A percentile compares a stretch with the other conserved stretches of the same genome.
phyloP scores from a whole-genome alignment of 2,113 vertebrate genomes.

The Trichechus manatus region DNA sequence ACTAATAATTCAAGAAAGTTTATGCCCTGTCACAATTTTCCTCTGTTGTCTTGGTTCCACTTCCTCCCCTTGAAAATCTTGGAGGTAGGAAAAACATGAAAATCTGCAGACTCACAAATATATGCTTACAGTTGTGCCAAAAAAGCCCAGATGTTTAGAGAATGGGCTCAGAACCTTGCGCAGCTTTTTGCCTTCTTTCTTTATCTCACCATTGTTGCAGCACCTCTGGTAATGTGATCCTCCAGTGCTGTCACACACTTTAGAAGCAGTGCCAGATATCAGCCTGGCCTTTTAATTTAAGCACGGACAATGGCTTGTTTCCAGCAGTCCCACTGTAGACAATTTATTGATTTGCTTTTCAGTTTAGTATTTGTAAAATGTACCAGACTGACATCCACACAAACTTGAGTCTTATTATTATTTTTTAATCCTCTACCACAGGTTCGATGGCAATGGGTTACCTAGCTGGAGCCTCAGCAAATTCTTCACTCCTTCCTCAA shows the following conservation, averaged over 20 bases:
- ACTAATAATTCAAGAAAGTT: background rate
- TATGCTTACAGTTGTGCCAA: background rate
- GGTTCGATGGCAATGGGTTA: too few relatives aligned
- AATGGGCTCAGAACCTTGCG: background rate
- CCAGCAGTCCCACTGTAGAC: background rate
- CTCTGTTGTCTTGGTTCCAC: background rate
- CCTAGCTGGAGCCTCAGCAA: background rate
- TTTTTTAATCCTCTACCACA: background rate
- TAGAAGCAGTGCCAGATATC: background rate
- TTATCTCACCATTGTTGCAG: background rate
- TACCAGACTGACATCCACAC: background rate
- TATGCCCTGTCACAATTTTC: background rate
- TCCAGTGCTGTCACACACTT: background rate
- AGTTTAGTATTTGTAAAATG: background rate
- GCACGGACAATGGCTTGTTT: background rate
- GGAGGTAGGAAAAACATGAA: background rate
- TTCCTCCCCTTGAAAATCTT: background rate
- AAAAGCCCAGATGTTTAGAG: background rate
- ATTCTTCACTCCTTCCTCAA: background rate
- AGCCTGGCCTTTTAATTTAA: background rate
- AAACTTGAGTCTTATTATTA: background rate
- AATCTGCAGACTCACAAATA: background rate
- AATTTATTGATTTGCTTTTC: slow-evolving; percentile 31
- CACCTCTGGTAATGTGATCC: background rate
- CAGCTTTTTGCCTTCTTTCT: background rate